Percentiles rank a stretch among this genome's conserved stretches.
Conservation (phyloP, 1,140 invertebrate species). For the Dendroctonus valens region DNA sequence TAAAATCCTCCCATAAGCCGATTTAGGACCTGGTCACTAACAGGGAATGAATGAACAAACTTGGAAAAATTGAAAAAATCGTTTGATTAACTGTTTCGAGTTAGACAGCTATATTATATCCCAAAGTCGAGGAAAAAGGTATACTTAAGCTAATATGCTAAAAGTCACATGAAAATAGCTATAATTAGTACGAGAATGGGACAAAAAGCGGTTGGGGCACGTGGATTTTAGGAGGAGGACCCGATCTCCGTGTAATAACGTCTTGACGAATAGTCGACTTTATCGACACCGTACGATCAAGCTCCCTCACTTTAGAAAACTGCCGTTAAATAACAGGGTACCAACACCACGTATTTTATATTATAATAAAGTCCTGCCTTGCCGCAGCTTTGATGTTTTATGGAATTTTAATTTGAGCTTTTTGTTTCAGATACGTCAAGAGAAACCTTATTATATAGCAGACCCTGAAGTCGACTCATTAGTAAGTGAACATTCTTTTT, state of each 20-base stretch:
- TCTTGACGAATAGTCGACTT: constrained; percentile 40
- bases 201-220: constrained; percentile 46
- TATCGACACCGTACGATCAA: constrained; percentile 42
- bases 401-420: constrained; percentile 40
- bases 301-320: constrained; percentile 42
- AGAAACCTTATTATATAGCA: constrained; percentile 97
- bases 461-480: constrained; percentile 97
- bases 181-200: constrained; percentile 46
- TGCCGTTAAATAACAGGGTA: constrained; percentile 38
- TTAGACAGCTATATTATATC: no score
- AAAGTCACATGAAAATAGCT: constrained; percentile 37
- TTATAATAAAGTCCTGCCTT: constrained; percentile 24
- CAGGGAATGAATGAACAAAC: no score
- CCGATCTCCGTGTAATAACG: constrained; percentile 46
- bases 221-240: constrained; percentile 44
- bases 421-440: constrained; percentile 91
- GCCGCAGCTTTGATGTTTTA: neutral
- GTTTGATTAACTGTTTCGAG: no score
- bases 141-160: no score
- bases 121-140: no score
- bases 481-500: constrained; percentile 70
- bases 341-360: constrained; percentile 25
- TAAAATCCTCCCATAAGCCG: no score
- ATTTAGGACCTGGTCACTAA: no score
- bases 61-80: no score